Evolutionary conservation across 2,797 vertebrate genomes (phyloP), one percentile per base, ranked within the genome.

Genomic region (Platyrinchus mystaceus): DNA sequence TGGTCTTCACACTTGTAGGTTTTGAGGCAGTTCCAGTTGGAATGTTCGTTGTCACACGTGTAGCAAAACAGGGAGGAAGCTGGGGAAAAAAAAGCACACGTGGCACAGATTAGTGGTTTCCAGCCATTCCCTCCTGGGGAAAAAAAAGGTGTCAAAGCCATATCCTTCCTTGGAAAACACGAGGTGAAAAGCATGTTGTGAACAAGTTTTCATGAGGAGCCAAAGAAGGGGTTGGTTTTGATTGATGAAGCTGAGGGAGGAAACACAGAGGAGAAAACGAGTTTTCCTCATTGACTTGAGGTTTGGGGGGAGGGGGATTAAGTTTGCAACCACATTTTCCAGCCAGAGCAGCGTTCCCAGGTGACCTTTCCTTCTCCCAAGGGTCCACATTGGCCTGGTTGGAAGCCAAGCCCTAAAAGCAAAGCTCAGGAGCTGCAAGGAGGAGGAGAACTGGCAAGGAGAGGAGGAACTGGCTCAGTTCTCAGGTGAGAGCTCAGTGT

Each of bases 21-120:
- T 27, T 60, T 91, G 47, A 97, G 13, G n/a, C 96, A 97, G 83
- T 96, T 97, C 95, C 93, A 94, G 89, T 96, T 96, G 87, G 96
- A 96, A 70, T 96, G 94, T 26, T 97, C 95, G 0, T 94, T 96
- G 0, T 93, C 85, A 2, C 96, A 97, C 0, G 2, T 15, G 60
- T 95, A 96, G 67, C 96, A 97, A 3, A 86, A 95, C 24, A 96
- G 60, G 0, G 94, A 96, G 80, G 85, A 96, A 60, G 44, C 96
- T 97, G 94, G 22, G 43, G 32, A 76, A 66, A 90, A 75, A 87
- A 22, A 5, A 22, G 1, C 2, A 1, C 6, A 43, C 12, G 24
- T 0, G 20, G 26, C 18, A 78, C 17, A 2, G 12, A 7, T 94
- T 32, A 95, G 74, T 27, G 14, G 8, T 37, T 64, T 34, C 44